Percentiles rank a stretch among this genome's conserved stretches.
These are phyloP conservation scores for Chelon labrosus DNA, from an alignment of 2,797 vertebrate genomes.

Conservation along the genomic window DNA sequence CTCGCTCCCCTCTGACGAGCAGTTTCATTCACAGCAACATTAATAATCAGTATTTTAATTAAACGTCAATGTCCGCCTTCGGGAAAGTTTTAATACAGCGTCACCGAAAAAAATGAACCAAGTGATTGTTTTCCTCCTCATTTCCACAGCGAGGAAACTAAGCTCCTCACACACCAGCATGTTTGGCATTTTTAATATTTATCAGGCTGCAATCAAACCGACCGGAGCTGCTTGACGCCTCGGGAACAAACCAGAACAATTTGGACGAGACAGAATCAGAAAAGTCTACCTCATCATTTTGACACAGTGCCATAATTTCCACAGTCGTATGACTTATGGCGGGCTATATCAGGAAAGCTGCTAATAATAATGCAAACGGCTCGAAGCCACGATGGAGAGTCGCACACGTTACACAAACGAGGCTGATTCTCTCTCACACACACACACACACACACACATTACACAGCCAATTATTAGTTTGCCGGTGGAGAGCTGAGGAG, in stretches of 20 bases:
- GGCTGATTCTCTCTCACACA: neutral
- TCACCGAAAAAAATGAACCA: neutral
- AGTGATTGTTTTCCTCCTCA: neutral
- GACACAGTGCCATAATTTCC: slow-evolving; percentile 46
- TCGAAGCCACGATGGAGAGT: slow-evolving; percentile 27
- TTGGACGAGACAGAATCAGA: slow-evolving; percentile 1
- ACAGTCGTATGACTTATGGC: slow-evolving; percentile 47
- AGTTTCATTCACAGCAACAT: neutral
- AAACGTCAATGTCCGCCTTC: slow-evolving; percentile 12
- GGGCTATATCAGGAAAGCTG: slow-evolving; percentile 62
- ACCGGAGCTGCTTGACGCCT: slow-evolving; percentile 15
- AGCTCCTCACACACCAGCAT: slow-evolving; percentile 6
- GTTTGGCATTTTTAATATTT: slow-evolving; percentile 39
- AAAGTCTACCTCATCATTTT: slow-evolving; percentile 42
- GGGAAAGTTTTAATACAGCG: neutral
- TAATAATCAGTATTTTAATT: neutral
- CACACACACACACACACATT: slow-evolving; percentile 40
- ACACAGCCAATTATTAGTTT: slow-evolving; percentile 57
- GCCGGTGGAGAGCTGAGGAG: slow-evolving; percentile 41
- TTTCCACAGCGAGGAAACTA: neutral
- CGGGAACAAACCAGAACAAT: slow-evolving; percentile 1
- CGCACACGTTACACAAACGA: neutral
- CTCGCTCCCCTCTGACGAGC: neutral
- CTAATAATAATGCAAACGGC: slow-evolving; percentile 45
- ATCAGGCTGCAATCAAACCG: slow-evolving; percentile 24